Base-by-base conservation (phyloP, 1,140 invertebrate genomes). In the Orchesella cincta region DNA sequence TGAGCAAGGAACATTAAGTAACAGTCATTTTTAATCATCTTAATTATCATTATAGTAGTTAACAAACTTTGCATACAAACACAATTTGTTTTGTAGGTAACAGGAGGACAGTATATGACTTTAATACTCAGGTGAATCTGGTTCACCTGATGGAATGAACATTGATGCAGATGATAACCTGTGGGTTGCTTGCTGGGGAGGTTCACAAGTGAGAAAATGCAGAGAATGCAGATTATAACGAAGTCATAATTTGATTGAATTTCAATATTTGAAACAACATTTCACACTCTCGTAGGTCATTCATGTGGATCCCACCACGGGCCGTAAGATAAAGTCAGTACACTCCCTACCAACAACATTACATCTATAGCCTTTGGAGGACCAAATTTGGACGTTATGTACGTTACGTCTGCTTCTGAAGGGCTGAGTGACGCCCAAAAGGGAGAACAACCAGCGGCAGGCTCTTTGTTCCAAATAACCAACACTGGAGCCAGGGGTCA, bases 341-440 rank as follows among this genome's bases (percentile, higher is more conserved):
- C 84, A 26, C 74, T 89, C 18, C 85, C 87, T 20, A 85, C 84
- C 0, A 81, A 82, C 72, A 83, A 73, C 36, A 85, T 88, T 1
- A 90, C 90, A 0, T 90, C 89, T 18, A 86, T 88, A 3, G 86
- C 87, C 36, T 92, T 89, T 81, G 90, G 90, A 8, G 90, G 90
- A 1, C 83, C 85, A 1, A 82, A 89, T 76, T 84, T 89, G 8
- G 86, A 88, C 57, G 84, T 83, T 46, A 79, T 89, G 1, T 89
- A 86, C 77, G 87, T 89, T 0, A 89, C 89, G 0, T 86, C 87
- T 0, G 85, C 86, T 14, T 46, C 54, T 8, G 64, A 76, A 16
- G 64, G 83, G 78, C 72, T 84, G 14, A 76, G 72, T 31, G 51
- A 73, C 26, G 74, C 76, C 36, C 67, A 82, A 73, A 75, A 72